Conservation (phyloP, 2,797 vertebrate genomes). For the Eulemur mongoz region DNA sequence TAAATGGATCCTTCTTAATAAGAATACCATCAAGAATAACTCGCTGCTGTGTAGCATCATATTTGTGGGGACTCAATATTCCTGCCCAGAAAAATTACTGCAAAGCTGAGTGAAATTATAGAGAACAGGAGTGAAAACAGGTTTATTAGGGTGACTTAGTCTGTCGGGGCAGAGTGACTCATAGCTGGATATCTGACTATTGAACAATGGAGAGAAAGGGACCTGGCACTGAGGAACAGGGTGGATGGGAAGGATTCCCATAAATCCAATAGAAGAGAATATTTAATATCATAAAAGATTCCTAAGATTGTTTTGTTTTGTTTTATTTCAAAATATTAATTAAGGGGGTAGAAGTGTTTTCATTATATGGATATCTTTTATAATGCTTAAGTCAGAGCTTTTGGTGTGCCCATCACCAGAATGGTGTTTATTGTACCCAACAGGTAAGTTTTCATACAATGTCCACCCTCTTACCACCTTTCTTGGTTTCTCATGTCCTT, state of each 20-base stretch:
- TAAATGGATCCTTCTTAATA: not conserved
- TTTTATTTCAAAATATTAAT: not conserved
- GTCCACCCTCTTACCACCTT: not conserved
- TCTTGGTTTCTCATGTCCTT: not conserved
- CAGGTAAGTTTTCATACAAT: not conserved
- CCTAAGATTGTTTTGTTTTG: not conserved
- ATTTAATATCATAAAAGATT: not conserved
- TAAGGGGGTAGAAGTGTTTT: not conserved
- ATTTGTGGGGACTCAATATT: not conserved
- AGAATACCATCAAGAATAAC: not conserved
- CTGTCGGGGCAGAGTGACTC: not conserved
- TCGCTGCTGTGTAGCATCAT: not conserved
- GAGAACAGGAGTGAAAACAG: not conserved
- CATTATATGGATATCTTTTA: not conserved
- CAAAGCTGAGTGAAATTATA: slow-evolving; percentile 8
- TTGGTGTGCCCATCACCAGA: not conserved
- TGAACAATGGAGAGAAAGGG: not conserved
- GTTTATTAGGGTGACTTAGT: not conserved
- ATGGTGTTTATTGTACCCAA: not conserved
- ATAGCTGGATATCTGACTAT: not conserved
- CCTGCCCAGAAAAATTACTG: not conserved
- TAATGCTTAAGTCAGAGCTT: not conserved
- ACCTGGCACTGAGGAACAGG: not conserved
- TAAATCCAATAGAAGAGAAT: not conserved
- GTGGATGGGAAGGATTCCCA: not conserved